Conservation (phyloP, 2,113 vertebrate genomes). For the Grus americana region DNA sequence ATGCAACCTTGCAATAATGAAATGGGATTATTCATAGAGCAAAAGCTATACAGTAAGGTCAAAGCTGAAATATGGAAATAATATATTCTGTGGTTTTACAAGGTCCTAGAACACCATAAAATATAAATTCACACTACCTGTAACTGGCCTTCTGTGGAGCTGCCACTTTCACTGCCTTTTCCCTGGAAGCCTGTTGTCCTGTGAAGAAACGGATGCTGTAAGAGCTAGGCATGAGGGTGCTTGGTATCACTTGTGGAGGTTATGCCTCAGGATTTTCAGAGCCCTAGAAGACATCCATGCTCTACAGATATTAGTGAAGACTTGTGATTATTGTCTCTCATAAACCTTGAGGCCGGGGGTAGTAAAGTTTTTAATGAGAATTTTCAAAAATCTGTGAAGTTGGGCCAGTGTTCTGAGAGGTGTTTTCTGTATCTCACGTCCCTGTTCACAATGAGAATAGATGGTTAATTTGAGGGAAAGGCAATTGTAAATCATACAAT, state of each 20-base stretch:
- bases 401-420: not conserved
- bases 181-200: not conserved
- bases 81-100: constrained; percentile 47
- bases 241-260: fast-evolving
- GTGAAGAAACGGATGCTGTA: not conserved
- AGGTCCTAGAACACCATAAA: not conserved
- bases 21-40: constrained; percentile 42
- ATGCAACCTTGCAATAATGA: constrained; percentile 51
- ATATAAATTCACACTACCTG: not conserved
- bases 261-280: not conserved
- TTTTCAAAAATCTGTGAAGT: not conserved
- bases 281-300: not conserved
- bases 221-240: not conserved
- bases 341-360: not conserved
- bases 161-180: not conserved
- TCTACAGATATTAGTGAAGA: not conserved
- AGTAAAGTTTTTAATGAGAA: not conserved
- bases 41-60: constrained; percentile 29
- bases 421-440: not conserved
- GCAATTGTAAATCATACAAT: not conserved
- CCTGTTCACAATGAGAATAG: not conserved
- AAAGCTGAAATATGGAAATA: constrained; percentile 52
- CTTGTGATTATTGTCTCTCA: not conserved
- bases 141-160: not conserved
- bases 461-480: not conserved